These are phyloP conservation scores for Lipotes vexillifer DNA, from an alignment of 2,113 vertebrate species.

Conservation along the genomic window DNA sequence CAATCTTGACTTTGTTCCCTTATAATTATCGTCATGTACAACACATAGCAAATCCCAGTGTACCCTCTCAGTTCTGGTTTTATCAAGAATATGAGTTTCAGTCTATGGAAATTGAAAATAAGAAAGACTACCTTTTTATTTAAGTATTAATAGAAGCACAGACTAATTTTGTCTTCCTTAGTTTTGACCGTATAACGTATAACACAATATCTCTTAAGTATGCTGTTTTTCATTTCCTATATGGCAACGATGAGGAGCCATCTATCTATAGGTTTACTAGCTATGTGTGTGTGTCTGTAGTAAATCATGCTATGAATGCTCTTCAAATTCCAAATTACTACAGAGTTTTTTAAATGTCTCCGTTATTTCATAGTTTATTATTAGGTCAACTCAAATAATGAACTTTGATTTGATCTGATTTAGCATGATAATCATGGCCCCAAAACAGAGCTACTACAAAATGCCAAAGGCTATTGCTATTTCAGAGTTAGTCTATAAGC, in stretches of 20 bases:
- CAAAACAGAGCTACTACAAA: slow-evolving; percentile 7
- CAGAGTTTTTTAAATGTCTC: neutral
- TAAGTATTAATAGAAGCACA: neutral
- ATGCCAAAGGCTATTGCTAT: slow-evolving; percentile 15
- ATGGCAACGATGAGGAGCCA: neutral
- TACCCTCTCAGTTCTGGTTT: neutral
- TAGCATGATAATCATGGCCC: neutral
- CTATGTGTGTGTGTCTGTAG: neutral
- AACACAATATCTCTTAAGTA: neutral
- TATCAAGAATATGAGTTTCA: neutral
- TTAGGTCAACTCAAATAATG: neutral
- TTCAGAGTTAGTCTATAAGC: slow-evolving; percentile 33
- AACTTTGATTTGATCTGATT: slow-evolving; percentile 45
- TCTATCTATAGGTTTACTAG: neutral
- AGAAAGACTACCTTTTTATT: neutral
- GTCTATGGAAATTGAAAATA: neutral
- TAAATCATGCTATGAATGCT: neutral
- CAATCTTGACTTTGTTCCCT: neutral
- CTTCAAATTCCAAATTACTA: slow-evolving; percentile 9
- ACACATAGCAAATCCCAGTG: neutral
- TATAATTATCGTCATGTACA: neutral
- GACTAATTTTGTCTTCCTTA: neutral
- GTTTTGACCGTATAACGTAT: neutral
- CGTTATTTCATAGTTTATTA: neutral
- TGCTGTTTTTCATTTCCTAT: neutral